Percentiles rank a stretch among this genome's conserved stretches.
Evolutionary conservation across 2,888 invertebrate species (phyloP).

Genomic region (Ommatoiulus sabulosus): DNA sequence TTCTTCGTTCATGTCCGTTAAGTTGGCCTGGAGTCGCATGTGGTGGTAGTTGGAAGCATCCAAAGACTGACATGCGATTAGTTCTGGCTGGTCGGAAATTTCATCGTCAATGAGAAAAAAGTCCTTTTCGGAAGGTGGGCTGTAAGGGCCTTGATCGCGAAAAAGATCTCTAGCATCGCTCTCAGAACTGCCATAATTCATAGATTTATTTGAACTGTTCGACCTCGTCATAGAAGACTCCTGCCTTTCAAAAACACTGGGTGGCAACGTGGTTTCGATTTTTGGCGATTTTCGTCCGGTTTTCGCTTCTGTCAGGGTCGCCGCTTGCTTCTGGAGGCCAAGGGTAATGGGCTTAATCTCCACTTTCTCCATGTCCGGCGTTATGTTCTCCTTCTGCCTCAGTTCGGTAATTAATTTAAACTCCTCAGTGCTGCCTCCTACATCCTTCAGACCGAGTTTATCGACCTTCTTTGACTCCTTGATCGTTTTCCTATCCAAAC

Average conservation of each 20-base stretch:
- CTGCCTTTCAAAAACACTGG: background rate
- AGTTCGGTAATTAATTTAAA: conserved; percentile 13
- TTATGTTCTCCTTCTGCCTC: conserved; percentile 53
- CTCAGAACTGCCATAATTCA: background rate
- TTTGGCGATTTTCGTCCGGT: background rate
- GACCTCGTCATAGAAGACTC: background rate
- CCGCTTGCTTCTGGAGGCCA: conserved; percentile 12
- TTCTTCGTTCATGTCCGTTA: conserved; percentile 51
- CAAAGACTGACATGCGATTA: conserved; percentile 65
- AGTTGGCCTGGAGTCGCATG: conserved; percentile 7
- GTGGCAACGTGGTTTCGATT: conserved; percentile 50
- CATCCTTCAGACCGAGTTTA: background rate
- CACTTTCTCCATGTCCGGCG: conserved; percentile 52
- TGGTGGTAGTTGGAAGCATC: conserved; percentile 6
- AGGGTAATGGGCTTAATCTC: background rate
- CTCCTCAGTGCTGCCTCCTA: background rate
- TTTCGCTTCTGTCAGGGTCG: background rate
- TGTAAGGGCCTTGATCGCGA: conserved; percentile 56
- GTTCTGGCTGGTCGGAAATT: conserved; percentile 89
- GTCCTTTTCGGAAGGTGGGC: conserved; percentile 64
- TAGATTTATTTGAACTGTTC: background rate
- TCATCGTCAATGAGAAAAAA: conserved; percentile 89
- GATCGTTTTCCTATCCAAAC: background rate
- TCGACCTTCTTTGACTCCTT: conserved; percentile 20
- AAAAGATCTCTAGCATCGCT: conserved; percentile 38